phyloP scores from a whole-genome alignment of 2,888 invertebrate genomes.

The Apodemia mormo region DNA sequence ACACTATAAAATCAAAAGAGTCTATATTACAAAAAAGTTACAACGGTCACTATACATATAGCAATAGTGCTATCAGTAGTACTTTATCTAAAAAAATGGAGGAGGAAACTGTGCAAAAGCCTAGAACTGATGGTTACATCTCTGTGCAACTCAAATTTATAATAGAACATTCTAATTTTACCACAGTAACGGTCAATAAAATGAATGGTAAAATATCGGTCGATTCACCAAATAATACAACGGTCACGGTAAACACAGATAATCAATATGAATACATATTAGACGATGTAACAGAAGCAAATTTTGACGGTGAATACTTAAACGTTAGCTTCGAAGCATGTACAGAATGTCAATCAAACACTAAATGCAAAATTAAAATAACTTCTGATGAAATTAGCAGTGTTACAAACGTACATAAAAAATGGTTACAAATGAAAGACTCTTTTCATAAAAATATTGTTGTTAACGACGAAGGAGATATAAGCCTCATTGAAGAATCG shows the following conservation, averaged over 20 bases:
- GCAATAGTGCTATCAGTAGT: slow-evolving; percentile 42
- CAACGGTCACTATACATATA: slow-evolving; percentile 23
- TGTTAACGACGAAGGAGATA: slow-evolving; percentile 63
- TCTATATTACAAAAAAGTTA: slow-evolving; percentile 44
- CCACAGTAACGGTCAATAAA: slow-evolving; percentile 73
- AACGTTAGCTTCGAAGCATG: slow-evolving; percentile 60
- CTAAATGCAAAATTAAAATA: slow-evolving; percentile 57
- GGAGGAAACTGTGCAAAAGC: slow-evolving; percentile 40
- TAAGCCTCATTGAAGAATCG: slow-evolving; percentile 48
- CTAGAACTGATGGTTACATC: slow-evolving; percentile 59
- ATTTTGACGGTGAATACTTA: slow-evolving; percentile 59
- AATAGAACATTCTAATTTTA: slow-evolving; percentile 77
- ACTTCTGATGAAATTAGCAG: slow-evolving; percentile 44
- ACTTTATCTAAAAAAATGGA: slow-evolving; percentile 45
- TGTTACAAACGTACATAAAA: slow-evolving; percentile 41
- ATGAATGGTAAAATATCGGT: slow-evolving; percentile 52
- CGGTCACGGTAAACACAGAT: slow-evolving; percentile 48
- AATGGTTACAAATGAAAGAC: slow-evolving; percentile 67
- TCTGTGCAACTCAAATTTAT: slow-evolving; percentile 58
- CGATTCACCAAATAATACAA: slow-evolving; percentile 61
- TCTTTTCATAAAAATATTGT: slow-evolving; percentile 58
- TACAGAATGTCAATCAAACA: slow-evolving; percentile 53
- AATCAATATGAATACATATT: slow-evolving; percentile 59
- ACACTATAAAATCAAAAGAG: slow-evolving; percentile 45
- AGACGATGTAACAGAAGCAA: slow-evolving; percentile 55